Conservation (phyloP, 1,140 invertebrate species). For the Zophobas morio region DNA sequence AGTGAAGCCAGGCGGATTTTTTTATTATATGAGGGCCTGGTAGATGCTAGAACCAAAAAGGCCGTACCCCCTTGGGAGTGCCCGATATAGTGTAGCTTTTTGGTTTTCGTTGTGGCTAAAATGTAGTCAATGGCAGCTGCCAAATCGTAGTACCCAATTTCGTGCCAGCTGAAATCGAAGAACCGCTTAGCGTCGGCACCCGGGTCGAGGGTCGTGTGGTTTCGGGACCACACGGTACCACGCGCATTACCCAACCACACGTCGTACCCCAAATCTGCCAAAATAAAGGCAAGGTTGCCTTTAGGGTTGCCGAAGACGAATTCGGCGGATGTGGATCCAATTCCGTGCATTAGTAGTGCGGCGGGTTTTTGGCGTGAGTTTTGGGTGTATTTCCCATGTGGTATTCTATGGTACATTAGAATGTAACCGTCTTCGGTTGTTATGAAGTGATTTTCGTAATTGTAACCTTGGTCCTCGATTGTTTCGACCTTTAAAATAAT, state of each 20-base stretch:
- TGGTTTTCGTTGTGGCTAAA: constrained; percentile 67
- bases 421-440: constrained; percentile 81
- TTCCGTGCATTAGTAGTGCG: constrained; percentile 76
- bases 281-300: constrained; percentile 70
- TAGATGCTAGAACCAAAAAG: constrained; percentile 71
- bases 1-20: constrained; percentile 71
- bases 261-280: constrained; percentile 76
- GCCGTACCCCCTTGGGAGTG: constrained; percentile 74
- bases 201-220: constrained; percentile 29
- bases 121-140: constrained; percentile 76
- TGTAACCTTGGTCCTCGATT: constrained; percentile 73
- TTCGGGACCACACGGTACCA: constrained; percentile 36
- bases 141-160: constrained; percentile 78
- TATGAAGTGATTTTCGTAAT: constrained; percentile 75
- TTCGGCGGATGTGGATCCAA: constrained; percentile 74
- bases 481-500: constrained; percentile 52
- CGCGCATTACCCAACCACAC: constrained; percentile 79
- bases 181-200: constrained; percentile 19
- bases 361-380: constrained; percentile 61
- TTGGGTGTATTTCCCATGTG: constrained; percentile 62
- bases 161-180: constrained; percentile 67
- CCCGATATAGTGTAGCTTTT: constrained; percentile 71
- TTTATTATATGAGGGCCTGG: constrained; percentile 70
- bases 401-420: constrained; percentile 77
- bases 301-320: constrained; percentile 10